Conservation (phyloP, 2,888 invertebrate species). For the Euzophera pinguis region DNA sequence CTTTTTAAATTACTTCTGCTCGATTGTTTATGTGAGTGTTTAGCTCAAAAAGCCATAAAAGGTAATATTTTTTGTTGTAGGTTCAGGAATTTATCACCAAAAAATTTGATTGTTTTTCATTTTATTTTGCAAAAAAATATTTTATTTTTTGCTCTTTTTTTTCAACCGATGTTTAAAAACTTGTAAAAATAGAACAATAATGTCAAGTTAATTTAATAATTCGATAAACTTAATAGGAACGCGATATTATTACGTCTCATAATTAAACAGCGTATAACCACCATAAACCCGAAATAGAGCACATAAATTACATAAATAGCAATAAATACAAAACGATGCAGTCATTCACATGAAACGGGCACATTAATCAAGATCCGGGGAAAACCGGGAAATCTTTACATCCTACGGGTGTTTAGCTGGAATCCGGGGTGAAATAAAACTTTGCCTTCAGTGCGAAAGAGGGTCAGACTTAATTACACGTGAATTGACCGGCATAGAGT, state of each 20-base stretch:
- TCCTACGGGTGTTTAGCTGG: conserved; percentile 46
- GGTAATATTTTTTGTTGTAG: too few relatives aligned
- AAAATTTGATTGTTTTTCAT: too few relatives aligned
- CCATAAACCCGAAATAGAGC: conserved; percentile 11
- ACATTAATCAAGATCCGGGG: conserved; percentile 52
- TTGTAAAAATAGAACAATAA: background rate
- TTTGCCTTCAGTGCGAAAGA: conserved; percentile 69
- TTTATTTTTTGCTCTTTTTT: too few relatives aligned
- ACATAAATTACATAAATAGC: conserved; percentile 13
- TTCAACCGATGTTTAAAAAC: too few relatives aligned
- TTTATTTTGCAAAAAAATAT: too few relatives aligned
- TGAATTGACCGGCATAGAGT: conserved; percentile 74
- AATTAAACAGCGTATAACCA: conserved; percentile 3
- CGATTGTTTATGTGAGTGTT: background rate
- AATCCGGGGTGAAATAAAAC: conserved; percentile 68
- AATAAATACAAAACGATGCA: conserved; percentile 27
- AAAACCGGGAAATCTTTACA: conserved; percentile 49
- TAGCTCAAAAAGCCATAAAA: background rate
- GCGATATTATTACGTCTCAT: background rate
- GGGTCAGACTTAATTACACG: conserved; percentile 79
- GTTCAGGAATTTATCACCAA: too few relatives aligned
- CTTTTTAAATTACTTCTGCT: conserved; percentile 9
- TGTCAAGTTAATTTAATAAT: background rate
- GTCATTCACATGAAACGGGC: conserved; percentile 29
- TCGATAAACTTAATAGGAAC: background rate